Base-by-base conservation (phyloP, 2,113 vertebrate genomes). In the Aplodontia rufa region DNA sequence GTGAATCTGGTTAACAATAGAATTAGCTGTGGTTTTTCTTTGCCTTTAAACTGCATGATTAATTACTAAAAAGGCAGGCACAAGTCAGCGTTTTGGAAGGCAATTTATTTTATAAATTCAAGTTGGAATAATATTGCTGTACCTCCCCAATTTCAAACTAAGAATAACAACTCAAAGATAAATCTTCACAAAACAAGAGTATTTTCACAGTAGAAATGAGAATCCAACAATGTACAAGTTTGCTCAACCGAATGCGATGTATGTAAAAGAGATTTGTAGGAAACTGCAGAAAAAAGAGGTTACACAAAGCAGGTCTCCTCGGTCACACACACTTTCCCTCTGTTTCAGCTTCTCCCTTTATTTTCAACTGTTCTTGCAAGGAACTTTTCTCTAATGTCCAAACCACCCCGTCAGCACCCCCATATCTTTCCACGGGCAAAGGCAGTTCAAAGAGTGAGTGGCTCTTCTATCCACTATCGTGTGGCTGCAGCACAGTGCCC, bases 401-500 rank as follows among this genome's bases (percentile, higher is more conserved):
- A 82, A 37, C 35, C 62, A 79, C 28, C 35, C 87, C 87, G 40
- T 86, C 32, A 76, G 72, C 45, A 84, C 26, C 40, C 79, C 35
- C 58, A 94, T 60, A 85, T 22, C n/a, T 76, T 91, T 95, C 93
- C 83, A 72, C 8, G 90, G 49, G 71, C 47, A 60, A 89, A 88
- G 47, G 79, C 53, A 14, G 51, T 86, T 94, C 69, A 83, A 89
- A 96, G 64, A 42, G 26, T 19, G 19, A 79, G 55, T 45, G 64
- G 45, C 84, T 92, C 66, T 68, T 82, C 91, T 84, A 14, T 79
- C 91, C 55, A 32, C 86, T 90, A 93, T 89, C 74, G 81, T 47
- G 45, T 49, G 79, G 86, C 87, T 87, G 85, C 90, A 90, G 69
- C 86, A 72, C n/a, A 68, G 76, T 72, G 91, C 93, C 96, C 81